Percentiles rank a stretch among this genome's conserved stretches.
Evolutionary conservation across 2,888 invertebrate genomes (phyloP).

Genomic region (Epinotia bilunana): DNA sequence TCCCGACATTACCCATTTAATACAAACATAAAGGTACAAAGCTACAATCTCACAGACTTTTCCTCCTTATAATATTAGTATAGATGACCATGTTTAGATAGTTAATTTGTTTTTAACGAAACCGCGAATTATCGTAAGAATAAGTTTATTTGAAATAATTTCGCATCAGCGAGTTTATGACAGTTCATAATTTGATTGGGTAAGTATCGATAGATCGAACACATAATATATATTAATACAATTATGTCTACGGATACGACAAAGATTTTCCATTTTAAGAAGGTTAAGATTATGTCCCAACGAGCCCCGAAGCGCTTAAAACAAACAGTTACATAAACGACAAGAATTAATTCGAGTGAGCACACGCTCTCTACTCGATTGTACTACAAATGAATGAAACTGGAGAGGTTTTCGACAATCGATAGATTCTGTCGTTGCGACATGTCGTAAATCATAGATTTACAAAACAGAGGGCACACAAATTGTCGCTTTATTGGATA

Average conservation of each 20-base stretch:
- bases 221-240: no score
- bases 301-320: conserved; percentile 38
- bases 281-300: neutral
- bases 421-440: conserved; percentile 48
- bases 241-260: neutral
- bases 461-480: neutral
- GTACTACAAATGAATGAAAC: conserved; percentile 56
- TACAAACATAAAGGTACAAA: no score
- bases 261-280: neutral
- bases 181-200: no score
- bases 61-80: no score
- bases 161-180: no score
- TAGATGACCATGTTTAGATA: no score
- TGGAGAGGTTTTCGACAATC: conserved; percentile 41
- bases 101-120: no score
- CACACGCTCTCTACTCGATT: conserved; percentile 51
- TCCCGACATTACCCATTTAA: no score
- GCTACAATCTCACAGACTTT: no score
- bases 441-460: conserved; percentile 29
- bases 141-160: no score
- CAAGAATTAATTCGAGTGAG: conserved; percentile 42
- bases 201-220: no score
- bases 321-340: conserved; percentile 46
- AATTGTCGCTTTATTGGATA: neutral
- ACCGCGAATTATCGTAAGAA: no score